Base-by-base conservation (phyloP, 2,113 vertebrate species). In the Corythoichthys haematopterus region DNA sequence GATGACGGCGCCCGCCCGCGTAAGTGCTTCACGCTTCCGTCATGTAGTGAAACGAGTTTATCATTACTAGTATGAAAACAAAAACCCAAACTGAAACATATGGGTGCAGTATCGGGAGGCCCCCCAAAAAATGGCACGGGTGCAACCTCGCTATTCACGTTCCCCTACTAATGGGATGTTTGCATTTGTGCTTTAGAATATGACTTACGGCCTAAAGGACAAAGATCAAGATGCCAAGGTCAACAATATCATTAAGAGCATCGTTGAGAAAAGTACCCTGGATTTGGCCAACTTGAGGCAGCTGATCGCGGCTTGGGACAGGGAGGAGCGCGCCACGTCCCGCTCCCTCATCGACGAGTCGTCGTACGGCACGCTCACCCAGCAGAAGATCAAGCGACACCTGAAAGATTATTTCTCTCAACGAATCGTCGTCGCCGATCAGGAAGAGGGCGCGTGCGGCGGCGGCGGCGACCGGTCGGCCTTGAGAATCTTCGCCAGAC, bases 361-460 rank as follows among this genome's bases (percentile, higher is more conserved):
- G 12, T 46, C 60, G 1, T 62, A 62, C 2, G 60, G 60, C 20
- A 40, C 14, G 14, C 40, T 33, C 60, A 62, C 60, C 43, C 60
- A 62, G 60, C 40, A 62, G 60, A 62, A 62, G 20, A 62, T 62
- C 10, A 62, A 62, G 43, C 43, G 33, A 28, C 43, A 62, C 20
- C 60, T 62, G 4, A 62, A 33, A 40, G 12, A 14, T 28, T 62
- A 33, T 33, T 62, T 62, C 60, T 46, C 40, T 2, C n/a, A 62
- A 40, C 60, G 60, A 9, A 16, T 62, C 2, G 28, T 33, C 2
- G 13, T 33, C 16, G 60, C 60, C 0, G 60, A 62, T 20, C 60
- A 3, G 5, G 60, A 62, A 46, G 60, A 62, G 20, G 60, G 28
- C 7, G 2, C 12, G n/a, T 3, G 11, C 1, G 40, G 6, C 0